Base-by-base conservation (phyloP, 1,140 invertebrate species). In the Diachasmimorpha longicaudata region DNA sequence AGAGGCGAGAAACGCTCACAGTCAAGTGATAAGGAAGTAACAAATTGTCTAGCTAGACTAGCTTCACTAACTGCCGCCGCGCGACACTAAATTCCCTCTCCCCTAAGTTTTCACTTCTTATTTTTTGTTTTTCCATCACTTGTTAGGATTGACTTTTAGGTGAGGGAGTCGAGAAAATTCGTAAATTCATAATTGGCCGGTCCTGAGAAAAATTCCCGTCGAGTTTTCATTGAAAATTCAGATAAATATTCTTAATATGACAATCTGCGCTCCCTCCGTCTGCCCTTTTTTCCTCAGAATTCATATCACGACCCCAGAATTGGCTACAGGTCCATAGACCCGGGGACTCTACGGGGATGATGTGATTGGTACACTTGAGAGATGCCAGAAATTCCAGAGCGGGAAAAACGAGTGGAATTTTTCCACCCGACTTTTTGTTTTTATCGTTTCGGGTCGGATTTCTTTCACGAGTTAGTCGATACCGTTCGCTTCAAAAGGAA, bases 41-140 rank as follows among this genome's bases (percentile, higher is more conserved):
- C 84, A 87, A 87, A 87, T 87, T 87, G 85, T 87, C 84, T 83
- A 83, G 83, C 78, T 83, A 81, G 85, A 81, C 77, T 77, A 82
- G 82, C 75, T 74, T 78, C 78, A 23, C 42, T 70, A 70, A 69
- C 68, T 77, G 48, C 36, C 73, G 70, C 72, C 72, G 52, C 55
- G 66, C 71, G 46, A 67, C 70, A 31, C 55, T 55, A 72, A 69
- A 66, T 58, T 55, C 23, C 39, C 13, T 42, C 39, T 11, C 39
- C 13, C 4, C 3, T 42, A 10, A 31, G 31, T 70, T 19, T 31
- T 37, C 23, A 25, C 13, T 44, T 37, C 21, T 69, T 68, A n/a
- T 68, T 46, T 46, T 58, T 39, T 19, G 44, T 31, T 13, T 55
- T 14, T 46, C 19, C 48, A 13, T 46, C 19, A 23, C 31, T 52